phyloP scores from a whole-genome alignment of 1,140 invertebrate species.

The Muscidifurax raptorellus region DNA sequence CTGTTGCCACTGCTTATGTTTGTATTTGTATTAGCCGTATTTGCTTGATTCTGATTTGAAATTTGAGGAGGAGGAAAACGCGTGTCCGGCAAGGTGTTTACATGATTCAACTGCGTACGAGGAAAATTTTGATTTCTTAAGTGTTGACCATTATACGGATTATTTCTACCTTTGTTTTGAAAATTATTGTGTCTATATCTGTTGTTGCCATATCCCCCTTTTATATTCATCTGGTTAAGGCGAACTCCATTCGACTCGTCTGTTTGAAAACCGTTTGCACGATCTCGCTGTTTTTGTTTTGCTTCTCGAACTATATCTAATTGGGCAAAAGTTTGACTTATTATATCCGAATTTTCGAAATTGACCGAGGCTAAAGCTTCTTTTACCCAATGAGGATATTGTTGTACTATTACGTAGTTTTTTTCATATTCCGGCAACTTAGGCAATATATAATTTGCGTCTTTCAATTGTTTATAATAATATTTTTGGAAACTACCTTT shows the following conservation, averaged over 20 bases:
- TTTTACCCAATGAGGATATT: constrained; percentile 44
- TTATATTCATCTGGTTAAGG: not conserved
- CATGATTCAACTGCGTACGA: constrained; percentile 4
- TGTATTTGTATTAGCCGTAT: not conserved
- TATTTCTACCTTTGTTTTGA: not conserved
- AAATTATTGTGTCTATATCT: not conserved
- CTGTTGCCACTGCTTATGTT: not conserved
- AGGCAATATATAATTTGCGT: constrained; percentile 51
- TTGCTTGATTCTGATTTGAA: constrained; percentile 9
- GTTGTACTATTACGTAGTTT: constrained; percentile 52
- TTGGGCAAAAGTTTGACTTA: constrained; percentile 48
- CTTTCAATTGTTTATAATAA: constrained; percentile 52
- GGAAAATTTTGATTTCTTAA: constrained; percentile 36
- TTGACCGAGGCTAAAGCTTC: constrained; percentile 44
- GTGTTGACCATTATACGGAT: not conserved
- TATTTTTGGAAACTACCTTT: constrained; percentile 48
- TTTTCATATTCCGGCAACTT: constrained; percentile 50
- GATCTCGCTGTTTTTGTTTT: constrained; percentile 25
- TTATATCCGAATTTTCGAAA: constrained; percentile 29
- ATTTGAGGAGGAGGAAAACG: constrained; percentile 32
- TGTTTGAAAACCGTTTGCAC: constrained; percentile 9
- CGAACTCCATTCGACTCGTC: not conserved
- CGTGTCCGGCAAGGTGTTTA: not conserved
- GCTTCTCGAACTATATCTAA: constrained; percentile 47
- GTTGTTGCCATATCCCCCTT: not conserved